These are phyloP conservation scores for Coenobita brevimanus DNA, from an alignment of 1,140 invertebrate species.

Conservation along the genomic window DNA sequence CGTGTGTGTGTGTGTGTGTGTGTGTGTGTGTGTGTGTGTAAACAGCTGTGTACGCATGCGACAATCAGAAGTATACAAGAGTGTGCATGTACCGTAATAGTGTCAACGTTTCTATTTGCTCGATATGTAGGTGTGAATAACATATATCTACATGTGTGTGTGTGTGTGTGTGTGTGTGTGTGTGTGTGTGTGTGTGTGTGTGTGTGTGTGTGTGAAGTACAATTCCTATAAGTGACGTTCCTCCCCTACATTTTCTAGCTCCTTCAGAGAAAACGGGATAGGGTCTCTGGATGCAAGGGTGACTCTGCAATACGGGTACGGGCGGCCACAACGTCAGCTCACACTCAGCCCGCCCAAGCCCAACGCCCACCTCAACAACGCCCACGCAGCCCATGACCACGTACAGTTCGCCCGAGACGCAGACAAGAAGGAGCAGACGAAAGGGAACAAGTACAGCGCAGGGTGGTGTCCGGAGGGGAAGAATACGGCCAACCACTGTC, in stretches of 20 bases:
- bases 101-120: no score
- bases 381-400: background rate
- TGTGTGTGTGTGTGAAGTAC: background rate
- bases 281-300: constrained; percentile 36
- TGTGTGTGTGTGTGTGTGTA: no score
- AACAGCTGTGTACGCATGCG: no score
- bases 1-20: no score
- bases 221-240: background rate
- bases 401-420: background rate
- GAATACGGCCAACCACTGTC: background rate
- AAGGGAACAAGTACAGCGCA: background rate
- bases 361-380: constrained; percentile 25
- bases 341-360: constrained; percentile 25
- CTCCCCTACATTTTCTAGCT: background rate
- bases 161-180: background rate
- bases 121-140: no score
- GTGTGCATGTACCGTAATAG: no score
- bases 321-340: background rate
- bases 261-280: constrained; percentile 45
- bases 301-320: constrained; percentile 36
- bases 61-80: no score
- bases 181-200: background rate
- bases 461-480: background rate
- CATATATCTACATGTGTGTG: no score
- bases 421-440: background rate